phyloP scores from a whole-genome alignment of 2,113 vertebrate genomes.

The Petromus typicus region DNA sequence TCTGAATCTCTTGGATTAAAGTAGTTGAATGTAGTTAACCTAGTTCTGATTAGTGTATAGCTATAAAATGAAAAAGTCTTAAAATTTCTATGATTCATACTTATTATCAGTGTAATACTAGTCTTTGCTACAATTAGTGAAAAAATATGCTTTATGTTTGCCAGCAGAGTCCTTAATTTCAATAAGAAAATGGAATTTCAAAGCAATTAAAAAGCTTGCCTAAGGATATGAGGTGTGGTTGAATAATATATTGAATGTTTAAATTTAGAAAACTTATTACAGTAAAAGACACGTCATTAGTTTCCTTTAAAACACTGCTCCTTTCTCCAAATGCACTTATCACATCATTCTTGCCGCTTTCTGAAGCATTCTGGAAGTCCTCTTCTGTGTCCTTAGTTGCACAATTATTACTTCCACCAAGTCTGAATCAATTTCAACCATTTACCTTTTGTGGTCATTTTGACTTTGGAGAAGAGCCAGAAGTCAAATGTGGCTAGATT shows the following conservation, averaged over 20 bases:
- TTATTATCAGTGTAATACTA: conserved; percentile 42
- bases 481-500: background rate
- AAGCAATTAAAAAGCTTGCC: conserved; percentile 46
- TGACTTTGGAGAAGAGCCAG: background rate
- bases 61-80: conserved; percentile 59
- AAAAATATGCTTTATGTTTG: conserved; percentile 54
- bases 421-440: background rate
- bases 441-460: background rate
- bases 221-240: background rate
- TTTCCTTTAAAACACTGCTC: background rate
- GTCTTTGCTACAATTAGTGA: conserved; percentile 62
- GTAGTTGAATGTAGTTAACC: conserved; percentile 78
- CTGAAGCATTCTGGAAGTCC: background rate
- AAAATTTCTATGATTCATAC: conserved; percentile 57
- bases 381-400: background rate
- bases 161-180: conserved; percentile 42
- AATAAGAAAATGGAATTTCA: conserved; percentile 68
- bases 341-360: background rate
- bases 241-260: background rate
- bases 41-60: conserved; percentile 73
- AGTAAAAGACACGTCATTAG: background rate
- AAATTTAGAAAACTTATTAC: background rate
- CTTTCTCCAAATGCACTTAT: background rate
- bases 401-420: background rate
- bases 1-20: conserved; percentile 75